Conservation (phyloP, 2,888 invertebrate genomes). For the Hecatera dysodea region DNA sequence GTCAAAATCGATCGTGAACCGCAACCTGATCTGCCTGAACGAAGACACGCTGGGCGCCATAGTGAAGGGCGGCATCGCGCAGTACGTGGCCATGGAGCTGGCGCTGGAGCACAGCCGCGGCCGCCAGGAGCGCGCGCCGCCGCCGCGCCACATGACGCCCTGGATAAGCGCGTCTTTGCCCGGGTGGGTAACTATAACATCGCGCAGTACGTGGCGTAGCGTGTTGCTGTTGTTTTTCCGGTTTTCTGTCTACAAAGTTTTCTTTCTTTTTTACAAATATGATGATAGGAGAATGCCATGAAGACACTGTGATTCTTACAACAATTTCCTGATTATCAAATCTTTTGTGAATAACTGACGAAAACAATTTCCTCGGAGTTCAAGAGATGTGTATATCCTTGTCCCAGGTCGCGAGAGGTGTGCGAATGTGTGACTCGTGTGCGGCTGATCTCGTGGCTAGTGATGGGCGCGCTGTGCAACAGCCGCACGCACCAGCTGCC, state of each 20-base stretch:
- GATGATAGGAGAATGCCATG: neutral
- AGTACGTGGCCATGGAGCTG: constrained; percentile 98
- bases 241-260: neutral
- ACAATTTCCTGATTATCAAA: neutral
- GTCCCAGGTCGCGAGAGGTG: constrained; percentile 95
- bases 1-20: constrained; percentile 89
- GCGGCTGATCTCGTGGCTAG: constrained; percentile 98
- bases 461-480: constrained; percentile 98
- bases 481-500: constrained; percentile 81
- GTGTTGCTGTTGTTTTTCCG: neutral
- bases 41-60: constrained; percentile 99
- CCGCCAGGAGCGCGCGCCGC: constrained; percentile 78
- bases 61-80: constrained; percentile 98
- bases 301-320: neutral
- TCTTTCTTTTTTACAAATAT: neutral
- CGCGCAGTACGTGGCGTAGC: no score
- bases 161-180: constrained; percentile 93
- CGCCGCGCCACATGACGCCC: constrained; percentile 91
- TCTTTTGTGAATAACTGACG: neutral
- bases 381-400: neutral
- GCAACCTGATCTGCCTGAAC: constrained; percentile 93
- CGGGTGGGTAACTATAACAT: constrained; percentile 81
- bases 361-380: neutral
- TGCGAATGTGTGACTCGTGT: constrained; percentile 98
- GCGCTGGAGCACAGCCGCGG: constrained; percentile 96